Base-by-base conservation (phyloP, 2,113 vertebrate species). In the Tiliqua scincoides region DNA sequence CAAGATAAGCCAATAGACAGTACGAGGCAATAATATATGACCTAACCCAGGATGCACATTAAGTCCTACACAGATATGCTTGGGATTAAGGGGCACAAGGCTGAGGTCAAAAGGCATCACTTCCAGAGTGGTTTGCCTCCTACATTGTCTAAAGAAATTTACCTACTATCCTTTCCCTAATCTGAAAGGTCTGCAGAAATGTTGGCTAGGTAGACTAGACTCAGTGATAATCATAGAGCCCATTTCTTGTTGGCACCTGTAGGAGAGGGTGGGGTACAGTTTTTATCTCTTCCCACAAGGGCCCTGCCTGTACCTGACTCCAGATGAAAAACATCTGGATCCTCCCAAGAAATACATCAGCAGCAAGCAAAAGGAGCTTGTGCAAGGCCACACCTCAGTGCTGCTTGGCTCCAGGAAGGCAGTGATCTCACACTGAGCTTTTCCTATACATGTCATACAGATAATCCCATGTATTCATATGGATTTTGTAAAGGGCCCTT, bases 271-370 rank as follows among this genome's bases (percentile, higher is more conserved):
- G 91, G 89, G 89, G 75, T 89, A 20, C 86, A 65, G 87, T 54
- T 40, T 68, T 79, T 79, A 30, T 61, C 8, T 78, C 37, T 75
- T 32, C 67, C 4, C 73, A 84, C 82, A 65, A 83, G 87, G 0
- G 71, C 89, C 70, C 59, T 48, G 86, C 43, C 89, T 71, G 71
- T 89, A 83, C 90, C 92, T 95, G 92, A 95, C 90, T 94, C 88
- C 93, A 84, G 87, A 76, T 62, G 74, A 78, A 85, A 93, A 92
- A 74, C 85, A 91, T 86, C 86, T 81, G 91, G 74, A 79, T 90
- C 83, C 87, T 89, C 75, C 91, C 89, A 43, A 37, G 79, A 80
- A 0, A 82, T 82, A 84, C 2, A 32, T 77, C 77, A 52, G 84
- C 77, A 3, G 43, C 81, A 23, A 27, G 72, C 23, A 15, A 0